Base-by-base conservation (phyloP, 64 coral and sea anemone genomes). In the Montipora foliosa region DNA sequence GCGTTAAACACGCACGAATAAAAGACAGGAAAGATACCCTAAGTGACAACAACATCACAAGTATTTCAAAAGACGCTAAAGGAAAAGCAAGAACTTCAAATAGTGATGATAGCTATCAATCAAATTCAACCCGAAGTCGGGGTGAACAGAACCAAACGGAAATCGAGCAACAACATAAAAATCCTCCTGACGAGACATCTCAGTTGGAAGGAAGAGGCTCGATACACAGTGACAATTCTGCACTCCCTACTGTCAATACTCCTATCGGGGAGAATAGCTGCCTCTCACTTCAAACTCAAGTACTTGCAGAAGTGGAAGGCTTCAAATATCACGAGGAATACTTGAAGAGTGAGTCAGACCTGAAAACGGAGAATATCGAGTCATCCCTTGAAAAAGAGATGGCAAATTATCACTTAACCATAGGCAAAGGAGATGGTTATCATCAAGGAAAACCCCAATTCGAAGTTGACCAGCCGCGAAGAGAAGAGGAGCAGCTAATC, bases 401-500 rank as follows among this genome's bases (percentile, higher is more conserved):
- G 46, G 74, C 7, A 44, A 29, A 10, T 3, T 10, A 44, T 2
- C 24, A 8, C 5, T 76, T 46, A 76, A 25, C n/a, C 22, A 25
- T 25, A 21, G 13, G 8, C 37, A 76, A 76, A 4, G 29, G 45
- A 37, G 11, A 14, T 46, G 13, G 37, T 12, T 24, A 25, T 14
- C 7, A 7, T 14, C 45, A 46, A 76, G 45, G 11, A 5, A 24
- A 8, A 76, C 0, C 74, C 29, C 22, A 8, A 76, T 76, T 29
- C 4, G 29, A 76, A 11, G 29, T 46, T 45, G 74, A 76, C 45
- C 74, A 76, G 37, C 74, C 13, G 12, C 47, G 75, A 19, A 61
- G 60, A n/a, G 78, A 81, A 74, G 81, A 91, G 61, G 67, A 91
- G 47, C 77, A 91, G 44, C 16, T 55, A 50, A 4, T 16, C 8